Evolutionary conservation across 1,140 invertebrate species (phyloP).

Genomic region (Muscidifurax raptorellus): DNA sequence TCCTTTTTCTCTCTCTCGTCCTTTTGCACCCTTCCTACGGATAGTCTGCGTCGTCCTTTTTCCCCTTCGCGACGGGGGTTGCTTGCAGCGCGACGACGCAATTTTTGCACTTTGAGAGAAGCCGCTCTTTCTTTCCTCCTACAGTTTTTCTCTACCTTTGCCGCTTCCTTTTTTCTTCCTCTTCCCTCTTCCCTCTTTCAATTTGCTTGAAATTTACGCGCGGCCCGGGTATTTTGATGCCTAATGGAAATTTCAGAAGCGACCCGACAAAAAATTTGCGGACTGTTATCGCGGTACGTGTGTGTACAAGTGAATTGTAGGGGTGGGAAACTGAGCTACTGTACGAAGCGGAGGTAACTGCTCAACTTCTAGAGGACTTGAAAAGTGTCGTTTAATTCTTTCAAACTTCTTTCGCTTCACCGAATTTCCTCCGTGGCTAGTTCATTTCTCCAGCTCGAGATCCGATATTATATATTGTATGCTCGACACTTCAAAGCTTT

Average conservation of each 20-base stretch:
- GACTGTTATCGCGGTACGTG: too few species aligned
- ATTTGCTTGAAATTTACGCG: slow-evolving; percentile 31
- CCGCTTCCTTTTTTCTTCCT: neutral
- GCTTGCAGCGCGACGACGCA: slow-evolving; percentile 55
- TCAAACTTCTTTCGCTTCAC: too few species aligned
- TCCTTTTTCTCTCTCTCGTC: slow-evolving; percentile 38
- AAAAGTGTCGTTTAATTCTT: too few species aligned
- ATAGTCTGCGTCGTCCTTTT: neutral
- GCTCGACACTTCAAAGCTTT: too few species aligned
- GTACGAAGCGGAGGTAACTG: too few species aligned
- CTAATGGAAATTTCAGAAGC: slow-evolving; percentile 28
- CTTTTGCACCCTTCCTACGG: neutral
- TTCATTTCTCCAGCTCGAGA: too few species aligned
- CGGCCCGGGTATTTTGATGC: neutral
- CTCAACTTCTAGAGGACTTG: too few species aligned
- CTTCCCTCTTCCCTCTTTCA: neutral
- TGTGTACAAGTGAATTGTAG: too few species aligned
- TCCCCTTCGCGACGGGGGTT: neutral
- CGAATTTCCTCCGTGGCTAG: too few species aligned
- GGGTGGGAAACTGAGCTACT: too few species aligned
- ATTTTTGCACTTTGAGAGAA: slow-evolving; percentile 49
- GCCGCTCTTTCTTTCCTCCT: slow-evolving; percentile 20
- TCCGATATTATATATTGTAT: too few species aligned
- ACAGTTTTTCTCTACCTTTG: too few species aligned
- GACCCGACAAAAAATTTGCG: neutral